Percentiles rank a stretch among this genome's conserved stretches.
Conservation (phyloP, 2,797 vertebrate genomes). For the Anas bernieri region DNA sequence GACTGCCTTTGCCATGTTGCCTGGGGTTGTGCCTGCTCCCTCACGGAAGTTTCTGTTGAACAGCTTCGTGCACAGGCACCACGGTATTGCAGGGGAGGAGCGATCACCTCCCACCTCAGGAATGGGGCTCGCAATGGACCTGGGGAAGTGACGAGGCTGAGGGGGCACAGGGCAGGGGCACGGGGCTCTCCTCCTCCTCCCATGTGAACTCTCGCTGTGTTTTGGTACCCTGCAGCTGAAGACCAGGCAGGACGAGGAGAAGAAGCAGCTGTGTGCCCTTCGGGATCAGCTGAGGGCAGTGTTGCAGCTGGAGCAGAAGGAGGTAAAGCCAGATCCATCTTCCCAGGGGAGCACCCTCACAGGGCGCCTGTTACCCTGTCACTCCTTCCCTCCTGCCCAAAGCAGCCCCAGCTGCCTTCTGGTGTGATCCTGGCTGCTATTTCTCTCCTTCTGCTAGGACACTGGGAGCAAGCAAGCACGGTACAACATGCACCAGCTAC, state of each 20-base stretch:
- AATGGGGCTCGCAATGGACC: background rate
- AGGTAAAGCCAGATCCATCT: constrained; percentile 61
- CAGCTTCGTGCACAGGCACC: background rate
- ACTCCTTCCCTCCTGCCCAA: too few relatives aligned
- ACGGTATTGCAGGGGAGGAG: background rate
- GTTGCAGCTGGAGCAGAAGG: constrained; percentile 76
- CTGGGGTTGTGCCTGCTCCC: background rate
- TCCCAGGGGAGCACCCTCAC: background rate
- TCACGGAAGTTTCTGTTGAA: background rate
- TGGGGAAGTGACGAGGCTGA: background rate
- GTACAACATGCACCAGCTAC: constrained; percentile 87
- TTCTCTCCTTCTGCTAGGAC: constrained; percentile 71
- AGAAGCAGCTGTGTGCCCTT: constrained; percentile 81
- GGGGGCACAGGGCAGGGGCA: background rate
- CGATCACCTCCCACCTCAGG: background rate
- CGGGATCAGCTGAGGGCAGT: constrained; percentile 79
- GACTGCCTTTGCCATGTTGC: background rate
- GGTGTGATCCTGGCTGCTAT: background rate
- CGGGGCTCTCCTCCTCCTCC: background rate
- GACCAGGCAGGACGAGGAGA: constrained; percentile 85
- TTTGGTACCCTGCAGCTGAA: constrained; percentile 79
- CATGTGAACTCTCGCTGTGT: background rate
- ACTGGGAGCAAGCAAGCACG: constrained; percentile 78
- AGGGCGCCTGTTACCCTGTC: background rate
- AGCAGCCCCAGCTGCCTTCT: background rate